Conservation (phyloP, 1,140 invertebrate genomes). For the Dendrolimus kikuchii region DNA sequence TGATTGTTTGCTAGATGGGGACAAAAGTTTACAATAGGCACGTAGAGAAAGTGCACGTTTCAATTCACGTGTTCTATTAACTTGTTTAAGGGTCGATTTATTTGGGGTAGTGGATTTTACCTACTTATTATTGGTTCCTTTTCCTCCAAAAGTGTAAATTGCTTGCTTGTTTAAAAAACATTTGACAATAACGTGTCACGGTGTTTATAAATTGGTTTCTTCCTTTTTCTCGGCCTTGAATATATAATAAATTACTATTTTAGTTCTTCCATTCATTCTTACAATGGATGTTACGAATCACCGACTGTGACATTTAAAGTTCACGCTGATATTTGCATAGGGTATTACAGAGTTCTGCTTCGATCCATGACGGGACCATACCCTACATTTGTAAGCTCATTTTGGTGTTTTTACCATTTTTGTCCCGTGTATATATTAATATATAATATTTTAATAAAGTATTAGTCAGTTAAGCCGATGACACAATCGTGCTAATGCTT, state of each 20-base stretch:
- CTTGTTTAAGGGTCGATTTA: constrained; percentile 19
- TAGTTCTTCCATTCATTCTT: constrained; percentile 6
- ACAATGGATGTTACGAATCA: constrained; percentile 23
- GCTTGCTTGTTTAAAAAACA: too few relatives aligned
- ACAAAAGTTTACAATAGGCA: constrained; percentile 52
- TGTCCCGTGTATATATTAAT: constrained; percentile 2
- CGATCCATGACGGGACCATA: constrained; percentile 18
- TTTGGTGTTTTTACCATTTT: constrained; percentile 4
- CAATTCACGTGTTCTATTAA: constrained; percentile 42
- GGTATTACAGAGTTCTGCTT: constrained; percentile 7
- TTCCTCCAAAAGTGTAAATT: too few relatives aligned
- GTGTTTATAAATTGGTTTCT: too few relatives aligned
- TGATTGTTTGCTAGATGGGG: constrained; percentile 37
- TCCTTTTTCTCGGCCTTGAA: too few relatives aligned
- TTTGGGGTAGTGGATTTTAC: constrained; percentile 10
- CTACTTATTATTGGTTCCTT: too few relatives aligned
- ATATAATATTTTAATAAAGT: constrained; percentile 12
- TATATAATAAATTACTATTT: constrained; percentile 20
- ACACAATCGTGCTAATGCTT: constrained; percentile 55
- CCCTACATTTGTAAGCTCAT: constrained; percentile 2
- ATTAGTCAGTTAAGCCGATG: constrained; percentile 29
- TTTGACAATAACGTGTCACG: too few relatives aligned
- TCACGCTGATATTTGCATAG: constrained; percentile 52
- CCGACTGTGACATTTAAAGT: constrained; percentile 61
- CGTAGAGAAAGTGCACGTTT: constrained; percentile 51